Evolutionary conservation across 92 coral and sea anemone genomes (phyloP).

Genomic region (Palythoa grandis): DNA sequence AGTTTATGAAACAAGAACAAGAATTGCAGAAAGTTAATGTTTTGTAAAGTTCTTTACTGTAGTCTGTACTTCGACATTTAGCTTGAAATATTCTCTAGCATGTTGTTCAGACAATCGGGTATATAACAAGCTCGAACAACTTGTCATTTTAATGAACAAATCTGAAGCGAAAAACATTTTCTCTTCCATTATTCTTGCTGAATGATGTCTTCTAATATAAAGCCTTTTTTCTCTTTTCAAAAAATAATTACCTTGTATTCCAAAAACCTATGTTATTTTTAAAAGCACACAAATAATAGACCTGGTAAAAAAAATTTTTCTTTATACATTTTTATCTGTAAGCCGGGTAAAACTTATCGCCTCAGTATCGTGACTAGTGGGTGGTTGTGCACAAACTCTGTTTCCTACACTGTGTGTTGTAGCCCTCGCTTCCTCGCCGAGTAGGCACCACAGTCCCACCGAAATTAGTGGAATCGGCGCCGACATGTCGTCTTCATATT

Average conservation of each 20-base stretch:
- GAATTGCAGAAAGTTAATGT: no score
- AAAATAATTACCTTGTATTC: background rate
- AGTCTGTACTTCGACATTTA: background rate
- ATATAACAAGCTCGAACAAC: background rate
- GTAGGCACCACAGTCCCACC: constrained; percentile 40
- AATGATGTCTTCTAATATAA: background rate
- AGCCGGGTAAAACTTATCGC: background rate
- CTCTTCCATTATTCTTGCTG: background rate
- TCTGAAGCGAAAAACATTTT: constrained; percentile 4
- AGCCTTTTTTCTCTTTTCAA: background rate
- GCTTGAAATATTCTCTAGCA: background rate
- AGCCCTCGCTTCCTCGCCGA: constrained; percentile 31
- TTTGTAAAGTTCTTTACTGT: no score
- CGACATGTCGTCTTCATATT: constrained; percentile 40
- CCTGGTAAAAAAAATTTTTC: background rate
- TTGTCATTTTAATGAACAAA: constrained; percentile 15
- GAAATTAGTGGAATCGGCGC: constrained; percentile 43
- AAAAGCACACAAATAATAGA: background rate
- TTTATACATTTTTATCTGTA: background rate
- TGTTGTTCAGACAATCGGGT: background rate
- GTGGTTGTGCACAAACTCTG: constrained; percentile 14
- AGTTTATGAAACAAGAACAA: background rate
- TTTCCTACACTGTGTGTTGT: constrained; percentile 6
- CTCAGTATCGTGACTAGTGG: constrained; percentile 12
- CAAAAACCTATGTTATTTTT: background rate